Evolutionary conservation across 2,113 vertebrate species (phyloP), one percentile per base, ranked within the genome.

Genomic region (Pseudopodoces humilis): DNA sequence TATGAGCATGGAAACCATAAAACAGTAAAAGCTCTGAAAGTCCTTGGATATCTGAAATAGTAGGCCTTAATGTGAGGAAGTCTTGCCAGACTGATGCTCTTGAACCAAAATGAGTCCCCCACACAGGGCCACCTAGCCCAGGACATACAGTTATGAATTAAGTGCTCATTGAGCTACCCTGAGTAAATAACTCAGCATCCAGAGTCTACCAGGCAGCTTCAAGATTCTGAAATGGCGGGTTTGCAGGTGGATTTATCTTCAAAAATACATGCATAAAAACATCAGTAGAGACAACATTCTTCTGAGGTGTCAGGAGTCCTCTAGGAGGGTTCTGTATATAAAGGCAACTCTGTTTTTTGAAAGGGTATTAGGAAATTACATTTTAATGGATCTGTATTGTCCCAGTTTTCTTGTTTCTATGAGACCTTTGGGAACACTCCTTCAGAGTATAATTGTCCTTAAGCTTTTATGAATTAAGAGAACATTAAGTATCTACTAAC

Each of bases 381-480:
- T 82, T 86, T 90, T 53, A 84, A 87, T 83, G n/a, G 53, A 46
- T 64, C 60, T 60, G 8, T 81, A 56, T 86, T 91, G 22, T 44
- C 92, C 72, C 72, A 77, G 14, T 81, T 91, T n/a, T 95, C 25
- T 75, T 63, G 46, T 56, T 94, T 65, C 31, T 81, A 63, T n/a
- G 52, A 80, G 62, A 49, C 33, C 35, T 79, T 28, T 28, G 77
- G 79, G 67, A 96, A 64, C 41, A 71, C 14, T 87, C 11, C 58
- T 93, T 90, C 56, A 47, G 84, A 76, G 23, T 79, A 15, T 59
- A 96, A 92, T 90, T 95, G 62, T 68, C 55, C 53, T 91, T 90
- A 83, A 82, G 75, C 31, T 94, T 90, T 96, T 91, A 94, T 72
- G 46, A 83, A 76, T 93, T 94, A 96, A 91, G 67, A 93, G 31